These are phyloP conservation scores for Troides helena DNA, from an alignment of 2,888 invertebrate genomes.

Conservation along the genomic window DNA sequence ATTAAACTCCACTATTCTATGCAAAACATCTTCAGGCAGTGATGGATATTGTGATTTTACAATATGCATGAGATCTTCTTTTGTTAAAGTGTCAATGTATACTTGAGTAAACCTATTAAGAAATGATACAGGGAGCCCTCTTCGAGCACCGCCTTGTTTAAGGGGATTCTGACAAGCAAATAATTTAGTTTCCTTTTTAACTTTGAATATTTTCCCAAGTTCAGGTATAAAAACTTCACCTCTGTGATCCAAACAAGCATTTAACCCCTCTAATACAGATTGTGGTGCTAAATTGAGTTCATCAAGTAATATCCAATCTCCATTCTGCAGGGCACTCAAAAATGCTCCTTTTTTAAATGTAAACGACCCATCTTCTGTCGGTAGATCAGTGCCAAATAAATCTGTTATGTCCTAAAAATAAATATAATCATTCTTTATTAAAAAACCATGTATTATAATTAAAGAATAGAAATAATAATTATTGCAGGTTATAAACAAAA, in stretches of 20 bases:
- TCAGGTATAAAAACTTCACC: slow-evolving; percentile 98
- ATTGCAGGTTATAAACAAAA: neutral
- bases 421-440: neutral
- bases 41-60: slow-evolving; percentile 82
- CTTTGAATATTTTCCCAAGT: slow-evolving; percentile 90
- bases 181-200: slow-evolving; percentile 88
- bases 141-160: slow-evolving; percentile 96
- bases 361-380: slow-evolving; percentile 96
- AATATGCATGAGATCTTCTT: slow-evolving; percentile 85
- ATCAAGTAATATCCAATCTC: slow-evolving; percentile 98
- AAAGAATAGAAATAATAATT: neutral
- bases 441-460: too few relatives aligned
- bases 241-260: slow-evolving; percentile 98
- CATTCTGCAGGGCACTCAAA: slow-evolving; percentile 93
- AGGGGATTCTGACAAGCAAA: slow-evolving; percentile 99
- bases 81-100: slow-evolving; percentile 82
- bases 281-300: slow-evolving; percentile 99
- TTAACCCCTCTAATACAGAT: slow-evolving; percentile 98
- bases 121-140: slow-evolving; percentile 97
- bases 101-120: slow-evolving; percentile 98
- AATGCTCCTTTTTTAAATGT: slow-evolving; percentile 98
- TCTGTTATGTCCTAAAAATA: slow-evolving; percentile 92
- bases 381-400: slow-evolving; percentile 98
- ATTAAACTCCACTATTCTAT: slow-evolving; percentile 90
- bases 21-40: slow-evolving; percentile 81